Evolutionary conservation across 2,113 vertebrate genomes (phyloP).

Genomic region (Alethe diademata): DNA sequence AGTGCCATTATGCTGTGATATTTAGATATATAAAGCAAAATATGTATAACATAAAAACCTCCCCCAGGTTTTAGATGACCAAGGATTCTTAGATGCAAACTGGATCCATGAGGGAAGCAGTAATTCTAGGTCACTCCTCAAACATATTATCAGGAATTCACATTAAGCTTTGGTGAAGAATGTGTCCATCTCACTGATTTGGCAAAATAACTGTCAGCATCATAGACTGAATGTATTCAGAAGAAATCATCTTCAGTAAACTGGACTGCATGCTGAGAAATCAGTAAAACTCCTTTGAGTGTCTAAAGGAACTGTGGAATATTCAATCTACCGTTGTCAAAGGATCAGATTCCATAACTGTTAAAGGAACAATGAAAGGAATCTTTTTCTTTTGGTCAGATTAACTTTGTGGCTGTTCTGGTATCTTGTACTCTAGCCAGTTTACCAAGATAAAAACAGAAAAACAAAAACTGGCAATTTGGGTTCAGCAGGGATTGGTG

Average conservation of each 20-base stretch:
- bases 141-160: not conserved
- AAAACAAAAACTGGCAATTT: not conserved
- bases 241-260: not conserved
- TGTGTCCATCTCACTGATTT: not conserved
- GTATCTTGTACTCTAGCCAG: not conserved
- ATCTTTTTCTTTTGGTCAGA: not conserved
- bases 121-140: not conserved
- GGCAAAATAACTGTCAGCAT: not conserved
- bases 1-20: not conserved
- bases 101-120: not conserved
- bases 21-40: not conserved
- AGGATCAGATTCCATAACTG: not conserved
- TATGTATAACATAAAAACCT: not conserved
- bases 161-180: not conserved
- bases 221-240: not conserved
- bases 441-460: constrained; percentile 1
- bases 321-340: not conserved
- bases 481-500: not conserved
- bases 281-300: not conserved
- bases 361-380: not conserved
- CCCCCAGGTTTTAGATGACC: not conserved
- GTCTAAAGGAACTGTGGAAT: not conserved
- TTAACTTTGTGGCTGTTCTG: not conserved
- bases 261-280: not conserved
- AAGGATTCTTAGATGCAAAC: not conserved